Evolutionary conservation across 1,140 invertebrate genomes (phyloP).

Genomic region (Gryon sp.): DNA sequence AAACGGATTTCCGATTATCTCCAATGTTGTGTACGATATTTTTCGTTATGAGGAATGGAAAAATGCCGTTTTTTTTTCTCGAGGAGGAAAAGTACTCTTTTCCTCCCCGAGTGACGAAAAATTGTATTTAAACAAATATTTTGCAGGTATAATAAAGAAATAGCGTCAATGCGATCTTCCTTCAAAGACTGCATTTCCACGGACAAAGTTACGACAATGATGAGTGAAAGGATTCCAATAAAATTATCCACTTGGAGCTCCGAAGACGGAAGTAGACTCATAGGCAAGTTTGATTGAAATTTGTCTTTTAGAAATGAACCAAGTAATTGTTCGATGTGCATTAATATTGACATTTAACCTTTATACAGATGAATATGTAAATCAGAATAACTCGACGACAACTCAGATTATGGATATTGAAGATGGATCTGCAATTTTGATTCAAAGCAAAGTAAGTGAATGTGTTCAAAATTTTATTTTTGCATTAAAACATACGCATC

Average conservation of each 20-base stretch:
- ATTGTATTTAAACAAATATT: background rate
- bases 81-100: too few species aligned
- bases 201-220: slow-evolving; percentile 73
- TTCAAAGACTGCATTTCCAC: slow-evolving; percentile 71
- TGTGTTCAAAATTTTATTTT: slow-evolving; percentile 14
- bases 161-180: slow-evolving; percentile 38
- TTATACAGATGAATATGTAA: slow-evolving; percentile 54
- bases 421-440: slow-evolving; percentile 70
- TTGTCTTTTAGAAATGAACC: background rate
- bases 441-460: slow-evolving; percentile 52
- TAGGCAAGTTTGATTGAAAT: slow-evolving; percentile 40
- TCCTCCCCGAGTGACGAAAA: too few species aligned
- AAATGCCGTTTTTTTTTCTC: too few species aligned
- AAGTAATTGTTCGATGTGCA: too few species aligned
- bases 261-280: slow-evolving; percentile 21
- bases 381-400: slow-evolving; percentile 15
- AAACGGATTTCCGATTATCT: too few species aligned
- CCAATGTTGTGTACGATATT: too few species aligned
- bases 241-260: slow-evolving; percentile 70
- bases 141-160: slow-evolving; percentile 73
- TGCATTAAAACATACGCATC: slow-evolving; percentile 1
- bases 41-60: too few species aligned
- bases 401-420: slow-evolving; percentile 64
- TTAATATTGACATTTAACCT: too few species aligned
- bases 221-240: slow-evolving; percentile 72